phyloP scores from a whole-genome alignment of 1,140 invertebrate species.

The Andricus grossulariae region DNA sequence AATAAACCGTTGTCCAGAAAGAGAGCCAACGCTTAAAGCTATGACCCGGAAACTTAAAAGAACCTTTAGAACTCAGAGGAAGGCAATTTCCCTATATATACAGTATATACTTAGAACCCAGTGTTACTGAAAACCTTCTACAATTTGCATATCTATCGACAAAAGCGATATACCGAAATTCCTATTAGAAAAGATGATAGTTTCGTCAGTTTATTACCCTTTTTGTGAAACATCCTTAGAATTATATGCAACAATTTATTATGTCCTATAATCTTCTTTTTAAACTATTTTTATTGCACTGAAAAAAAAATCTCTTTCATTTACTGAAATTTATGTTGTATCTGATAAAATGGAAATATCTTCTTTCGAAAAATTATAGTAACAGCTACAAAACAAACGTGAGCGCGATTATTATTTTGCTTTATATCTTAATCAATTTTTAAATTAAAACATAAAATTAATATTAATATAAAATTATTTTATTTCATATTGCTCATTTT shows the following conservation, averaged over 20 bases:
- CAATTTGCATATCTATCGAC: slow-evolving; percentile 53
- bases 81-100: slow-evolving; percentile 46
- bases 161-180: slow-evolving; percentile 34
- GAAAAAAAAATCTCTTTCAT: no score
- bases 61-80: slow-evolving; percentile 51
- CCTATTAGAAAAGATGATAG: slow-evolving; percentile 9
- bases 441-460: no score
- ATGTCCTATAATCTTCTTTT: no score
- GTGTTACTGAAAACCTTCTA: slow-evolving; percentile 35
- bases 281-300: no score
- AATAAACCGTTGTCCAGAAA: slow-evolving; percentile 20
- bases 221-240: neutral
- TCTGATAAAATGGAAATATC: no score
- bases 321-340: no score
- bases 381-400: no score
- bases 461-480: no score
- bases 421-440: no score
- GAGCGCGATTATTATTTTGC: no score
- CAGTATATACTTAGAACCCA: slow-evolving; percentile 29
- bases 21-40: slow-evolving; percentile 44
- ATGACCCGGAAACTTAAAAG: slow-evolving; percentile 61
- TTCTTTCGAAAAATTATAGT: no score
- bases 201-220: neutral
- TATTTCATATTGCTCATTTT: no score
- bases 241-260: neutral